Evolutionary conservation across 2,888 invertebrate species (phyloP).

Genomic region (Liodrosophila aerea): DNA sequence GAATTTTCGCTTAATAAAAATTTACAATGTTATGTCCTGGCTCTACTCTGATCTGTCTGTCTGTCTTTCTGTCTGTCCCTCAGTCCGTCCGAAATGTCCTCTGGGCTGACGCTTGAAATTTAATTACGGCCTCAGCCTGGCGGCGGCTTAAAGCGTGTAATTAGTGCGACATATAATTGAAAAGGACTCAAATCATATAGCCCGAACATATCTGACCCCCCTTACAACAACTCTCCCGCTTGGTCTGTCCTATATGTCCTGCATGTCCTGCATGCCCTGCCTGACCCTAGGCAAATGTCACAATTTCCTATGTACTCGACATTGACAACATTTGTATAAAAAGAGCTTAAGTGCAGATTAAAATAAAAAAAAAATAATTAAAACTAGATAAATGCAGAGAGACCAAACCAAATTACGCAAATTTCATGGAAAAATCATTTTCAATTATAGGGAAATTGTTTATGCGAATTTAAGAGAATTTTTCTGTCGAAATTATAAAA

Average conservation of each 20-base stretch:
- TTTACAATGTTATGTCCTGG: conserved; percentile 61
- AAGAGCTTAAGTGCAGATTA: no score
- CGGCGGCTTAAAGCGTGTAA: conserved; percentile 70
- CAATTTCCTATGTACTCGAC: conserved; percentile 13
- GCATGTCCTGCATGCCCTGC: conserved; percentile 25
- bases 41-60: conserved; percentile 4
- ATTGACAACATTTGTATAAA: no score
- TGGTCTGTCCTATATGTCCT: conserved; percentile 16
- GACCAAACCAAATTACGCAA: conserved; percentile 7
- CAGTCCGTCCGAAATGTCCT: conserved; percentile 28
- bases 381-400: no score
- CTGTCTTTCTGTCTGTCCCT: conserved; percentile 9
- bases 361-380: no score
- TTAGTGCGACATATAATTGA: conserved; percentile 72
- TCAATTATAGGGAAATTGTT: no score
- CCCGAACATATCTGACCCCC: conserved; percentile 12
- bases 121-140: conserved; percentile 61
- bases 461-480: no score
- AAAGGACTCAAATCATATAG: conserved; percentile 69
- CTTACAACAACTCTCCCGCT: not conserved
- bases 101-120: conserved; percentile 55
- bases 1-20: conserved; percentile 70
- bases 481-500: no score
- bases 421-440: no score
- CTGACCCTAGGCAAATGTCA: conserved; percentile 42